Evolutionary conservation across 2,888 invertebrate genomes (phyloP).

Genomic region (Serripes groenlandicus): DNA sequence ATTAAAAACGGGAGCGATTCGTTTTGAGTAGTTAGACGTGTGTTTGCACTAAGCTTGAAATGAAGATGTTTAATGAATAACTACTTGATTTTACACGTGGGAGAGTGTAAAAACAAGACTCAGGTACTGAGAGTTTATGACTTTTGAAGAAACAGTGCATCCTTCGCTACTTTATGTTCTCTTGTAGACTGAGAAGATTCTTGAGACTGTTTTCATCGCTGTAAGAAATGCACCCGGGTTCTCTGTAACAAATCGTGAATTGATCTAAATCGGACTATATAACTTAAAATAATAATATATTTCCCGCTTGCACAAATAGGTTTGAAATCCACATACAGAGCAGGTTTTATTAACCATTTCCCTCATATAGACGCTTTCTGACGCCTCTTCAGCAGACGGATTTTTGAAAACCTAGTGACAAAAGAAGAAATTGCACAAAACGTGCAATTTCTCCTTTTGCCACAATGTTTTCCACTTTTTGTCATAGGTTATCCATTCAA

Average conservation of each 20-base stretch:
- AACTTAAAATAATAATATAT: too few relatives aligned
- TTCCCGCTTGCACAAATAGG: too few relatives aligned
- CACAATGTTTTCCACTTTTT: neutral
- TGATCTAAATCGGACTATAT: too few relatives aligned
- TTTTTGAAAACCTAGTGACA: neutral
- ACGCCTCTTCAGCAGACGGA: neutral
- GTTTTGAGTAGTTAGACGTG: neutral
- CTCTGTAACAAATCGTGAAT: too few relatives aligned
- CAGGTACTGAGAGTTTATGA: constrained; percentile 35
- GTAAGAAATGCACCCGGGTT: too few relatives aligned
- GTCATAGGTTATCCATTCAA: neutral
- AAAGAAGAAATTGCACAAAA: neutral
- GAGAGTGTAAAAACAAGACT: constrained; percentile 37
- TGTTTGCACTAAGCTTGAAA: constrained; percentile 6
- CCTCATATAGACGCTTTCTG: neutral
- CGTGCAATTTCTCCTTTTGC: constrained; percentile 10
- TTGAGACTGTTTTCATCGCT: too few relatives aligned
- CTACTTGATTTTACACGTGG: constrained; percentile 51
- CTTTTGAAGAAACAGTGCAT: too few relatives aligned
- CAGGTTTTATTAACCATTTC: neutral
- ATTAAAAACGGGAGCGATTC: neutral
- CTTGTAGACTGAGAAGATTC: too few relatives aligned
- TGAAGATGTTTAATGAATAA: constrained; percentile 27
- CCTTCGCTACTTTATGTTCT: too few relatives aligned
- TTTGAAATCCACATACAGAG: too few relatives aligned